A percentile compares a stretch with the other conserved stretches of the same genome.
Evolutionary conservation across 2,113 vertebrate species (phyloP).

Genomic region (Lophotis ruficrista): DNA sequence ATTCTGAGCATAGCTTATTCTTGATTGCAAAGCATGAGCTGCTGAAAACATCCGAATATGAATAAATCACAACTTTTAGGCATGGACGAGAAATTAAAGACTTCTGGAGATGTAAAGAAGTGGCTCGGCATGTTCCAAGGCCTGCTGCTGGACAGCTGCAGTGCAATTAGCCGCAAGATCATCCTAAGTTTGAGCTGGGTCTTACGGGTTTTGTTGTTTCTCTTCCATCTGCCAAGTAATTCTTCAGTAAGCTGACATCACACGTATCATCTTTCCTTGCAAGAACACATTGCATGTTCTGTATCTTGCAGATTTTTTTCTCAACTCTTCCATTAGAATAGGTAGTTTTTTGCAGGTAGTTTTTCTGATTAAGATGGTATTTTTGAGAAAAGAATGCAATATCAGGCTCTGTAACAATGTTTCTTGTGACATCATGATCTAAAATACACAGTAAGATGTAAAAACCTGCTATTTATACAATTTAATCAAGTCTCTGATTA

Average conservation of each 20-base stretch:
- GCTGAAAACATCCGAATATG: neutral
- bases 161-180: neutral
- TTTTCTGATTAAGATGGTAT: neutral
- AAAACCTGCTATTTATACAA: neutral
- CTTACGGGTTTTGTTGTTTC: neutral
- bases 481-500: accelerated
- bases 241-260: constrained; percentile 61
- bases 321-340: neutral
- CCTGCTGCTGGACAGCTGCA: constrained; percentile 46
- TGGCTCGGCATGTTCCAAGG: neutral
- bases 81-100: neutral
- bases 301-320: neutral
- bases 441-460: neutral
- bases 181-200: neutral
- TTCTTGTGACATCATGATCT: neutral
- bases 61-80: neutral
- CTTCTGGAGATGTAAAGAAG: constrained; percentile 2
- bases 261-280: neutral
- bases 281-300: neutral
- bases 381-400: neutral
- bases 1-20: neutral
- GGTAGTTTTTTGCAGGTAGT: neutral
- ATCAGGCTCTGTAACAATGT: neutral
- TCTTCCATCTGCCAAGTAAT: constrained; percentile 51
- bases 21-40: neutral